These are phyloP conservation scores for Oceanodroma leucorhoa DNA, from an alignment of 2,797 vertebrate genomes.

Conservation along the genomic window DNA sequence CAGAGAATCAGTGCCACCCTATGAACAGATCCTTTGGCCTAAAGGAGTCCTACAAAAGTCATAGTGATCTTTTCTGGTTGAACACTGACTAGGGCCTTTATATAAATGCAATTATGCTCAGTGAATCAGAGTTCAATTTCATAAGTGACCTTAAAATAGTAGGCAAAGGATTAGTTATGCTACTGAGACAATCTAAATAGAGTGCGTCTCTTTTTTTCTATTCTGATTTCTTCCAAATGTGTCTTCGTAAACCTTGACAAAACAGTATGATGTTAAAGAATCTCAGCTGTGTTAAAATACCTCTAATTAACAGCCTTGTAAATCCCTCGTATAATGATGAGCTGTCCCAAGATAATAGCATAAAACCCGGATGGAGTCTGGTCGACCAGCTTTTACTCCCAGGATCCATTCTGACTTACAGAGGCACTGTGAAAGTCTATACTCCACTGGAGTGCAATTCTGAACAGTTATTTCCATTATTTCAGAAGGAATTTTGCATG, in stretches of 20 bases:
- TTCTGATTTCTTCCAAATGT: not conserved
- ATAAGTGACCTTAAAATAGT: not conserved
- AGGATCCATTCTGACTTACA: not conserved
- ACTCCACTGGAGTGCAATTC: not conserved
- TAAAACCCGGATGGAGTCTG: not conserved
- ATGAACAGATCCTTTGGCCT: not conserved
- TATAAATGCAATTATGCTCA: not conserved
- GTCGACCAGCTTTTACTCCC: not conserved
- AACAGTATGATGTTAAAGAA: not conserved
- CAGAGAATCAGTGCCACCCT: not conserved
- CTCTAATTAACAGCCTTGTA: not conserved
- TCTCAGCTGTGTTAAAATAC: not conserved
- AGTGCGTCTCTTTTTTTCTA: not conserved
- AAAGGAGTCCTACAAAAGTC: not conserved
- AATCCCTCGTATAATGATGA: not conserved
- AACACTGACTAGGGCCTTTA: not conserved
- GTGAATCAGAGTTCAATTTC: not conserved
- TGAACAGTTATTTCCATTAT: not conserved
- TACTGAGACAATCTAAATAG: not conserved
- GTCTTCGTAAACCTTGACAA: not conserved
- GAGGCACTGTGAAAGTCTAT: not conserved
- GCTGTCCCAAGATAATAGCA: not conserved
- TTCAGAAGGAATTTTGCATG: not conserved
- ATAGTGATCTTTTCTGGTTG: not conserved
- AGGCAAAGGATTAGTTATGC: not conserved